Evolutionary conservation across 2,113 vertebrate genomes (phyloP), one percentile per base, ranked within the genome.

Genomic region (Tenrec ecaudatus): DNA sequence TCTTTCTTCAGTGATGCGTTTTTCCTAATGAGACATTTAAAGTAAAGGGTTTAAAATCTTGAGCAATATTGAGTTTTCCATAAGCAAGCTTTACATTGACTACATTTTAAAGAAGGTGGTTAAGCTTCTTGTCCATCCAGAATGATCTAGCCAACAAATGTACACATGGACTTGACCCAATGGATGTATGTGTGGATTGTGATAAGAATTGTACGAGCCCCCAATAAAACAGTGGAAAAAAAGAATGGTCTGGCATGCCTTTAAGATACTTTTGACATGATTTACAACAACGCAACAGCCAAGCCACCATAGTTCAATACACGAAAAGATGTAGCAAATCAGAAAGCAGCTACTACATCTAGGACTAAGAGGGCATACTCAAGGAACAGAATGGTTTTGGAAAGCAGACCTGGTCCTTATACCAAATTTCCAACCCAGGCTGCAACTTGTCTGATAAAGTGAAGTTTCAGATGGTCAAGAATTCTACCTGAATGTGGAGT

Each of bases 341-440:
- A 16, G 12, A 81, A 88, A 69, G 1, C 2, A 25, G 12, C 4
- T 33, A n/a, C 6, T 82, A 69, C 4, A 19, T 66, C 0, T 43
- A 38, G 1, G 3, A 1, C 6, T 68, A 5, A 60, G 22, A 17
- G 22, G 77, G 1, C 77, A 23, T 23, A 36, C 1, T 8, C 33
- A 77, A 87, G 58, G 11, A 88, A 76, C n/a, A 2, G 69, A 40
- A 1, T 31, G 2, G 80, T 83, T 76, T 43, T 19, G 31, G 19
- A 80, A 89, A 79, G 3, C 3, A 0, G 0, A 69, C 0, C 1
- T 14, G 6, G 3, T 53, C 9, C 1, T 0, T 58, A 2, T 2
- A 33, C 1, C 16, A 14, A 7, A 73, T 4, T 8, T 2, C 9
- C 53, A 76, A 1, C 6, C 4, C 1, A 53, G 47, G 27, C 2